A percentile compares a stretch with the other conserved stretches of the same genome.
Evolutionary conservation across 1,140 invertebrate species (phyloP).

Genomic region (Diorhabda sublineata): DNA sequence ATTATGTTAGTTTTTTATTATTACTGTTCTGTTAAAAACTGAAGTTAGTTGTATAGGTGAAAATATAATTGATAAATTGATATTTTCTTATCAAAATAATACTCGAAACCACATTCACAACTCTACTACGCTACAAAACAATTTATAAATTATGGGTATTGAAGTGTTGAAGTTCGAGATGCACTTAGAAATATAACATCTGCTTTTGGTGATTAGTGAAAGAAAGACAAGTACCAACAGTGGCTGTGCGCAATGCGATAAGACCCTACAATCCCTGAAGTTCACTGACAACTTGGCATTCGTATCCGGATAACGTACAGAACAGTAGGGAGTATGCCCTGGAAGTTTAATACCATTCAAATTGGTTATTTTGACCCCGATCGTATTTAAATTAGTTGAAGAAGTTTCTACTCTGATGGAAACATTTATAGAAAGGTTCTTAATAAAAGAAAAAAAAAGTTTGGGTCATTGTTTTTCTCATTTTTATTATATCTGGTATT

Average conservation of each 20-base stretch:
- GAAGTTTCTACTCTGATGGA: not conserved
- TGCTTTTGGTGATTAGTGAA: constrained; percentile 2
- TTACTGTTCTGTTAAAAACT: no score
- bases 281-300: not conserved
- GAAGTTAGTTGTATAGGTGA: no score
- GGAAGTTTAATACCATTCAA: constrained; percentile 2
- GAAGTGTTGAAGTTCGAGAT: not conserved
- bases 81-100: no score
- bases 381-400: constrained; percentile 1
- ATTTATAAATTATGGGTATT: not conserved
- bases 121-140: no score
- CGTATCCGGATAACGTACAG: not conserved
- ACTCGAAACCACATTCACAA: no score
- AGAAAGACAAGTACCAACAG: constrained; percentile 1
- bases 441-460: constrained; percentile 3
- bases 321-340: constrained; percentile 1
- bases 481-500: no score
- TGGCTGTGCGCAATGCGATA: not conserved
- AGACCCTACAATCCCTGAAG: constrained; percentile 1
- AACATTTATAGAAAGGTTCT: constrained; percentile 1
- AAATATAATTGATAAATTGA: no score
- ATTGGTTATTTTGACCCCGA: constrained; percentile 1
- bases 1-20: no score
- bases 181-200: not conserved
- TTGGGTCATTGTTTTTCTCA: not conserved